A percentile compares a stretch with the other conserved stretches of the same genome.
These are phyloP conservation scores for Muntiacus reevesi DNA, from an alignment of 2,113 vertebrate genomes.

Conservation along the genomic window DNA sequence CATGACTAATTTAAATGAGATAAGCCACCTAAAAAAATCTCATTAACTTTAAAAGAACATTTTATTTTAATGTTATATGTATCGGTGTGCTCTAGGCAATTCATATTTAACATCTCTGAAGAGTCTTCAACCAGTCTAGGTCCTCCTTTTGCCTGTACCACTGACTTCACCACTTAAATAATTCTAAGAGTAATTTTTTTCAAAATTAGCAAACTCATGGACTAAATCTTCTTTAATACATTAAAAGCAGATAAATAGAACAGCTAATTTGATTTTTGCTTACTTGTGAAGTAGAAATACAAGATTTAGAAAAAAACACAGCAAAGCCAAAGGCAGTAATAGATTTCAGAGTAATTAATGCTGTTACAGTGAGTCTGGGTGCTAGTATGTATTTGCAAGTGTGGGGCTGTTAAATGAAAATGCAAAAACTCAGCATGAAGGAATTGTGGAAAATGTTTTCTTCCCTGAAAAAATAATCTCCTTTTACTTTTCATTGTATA, in stretches of 20 bases:
- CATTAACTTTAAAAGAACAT: not conserved
- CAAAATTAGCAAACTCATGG: not conserved
- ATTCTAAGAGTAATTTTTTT: not conserved
- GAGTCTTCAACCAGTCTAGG: not conserved
- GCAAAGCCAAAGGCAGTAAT: not conserved
- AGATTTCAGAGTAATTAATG: not conserved
- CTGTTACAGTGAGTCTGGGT: not conserved
- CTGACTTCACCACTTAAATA: not conserved
- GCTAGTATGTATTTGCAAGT: not conserved
- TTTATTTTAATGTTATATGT: not conserved
- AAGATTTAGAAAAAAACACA: not conserved
- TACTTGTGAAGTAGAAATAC: not conserved
- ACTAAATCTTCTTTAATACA: not conserved
- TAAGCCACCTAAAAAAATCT: not conserved
- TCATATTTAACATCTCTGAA: not conserved
- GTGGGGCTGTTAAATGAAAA: not conserved
- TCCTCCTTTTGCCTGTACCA: not conserved
- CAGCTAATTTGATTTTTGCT: not conserved
- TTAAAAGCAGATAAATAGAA: not conserved
- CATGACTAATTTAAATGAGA: not conserved
- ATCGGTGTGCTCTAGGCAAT: not conserved
- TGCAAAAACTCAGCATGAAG: not conserved
- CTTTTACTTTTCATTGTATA: not conserved
- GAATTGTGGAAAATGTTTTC: not conserved
- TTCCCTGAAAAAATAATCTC: not conserved